A percentile compares a stretch with the other conserved stretches of the same genome.
phyloP scores from a whole-genome alignment of 1,140 invertebrate species.

The Chelonus insularis region DNA sequence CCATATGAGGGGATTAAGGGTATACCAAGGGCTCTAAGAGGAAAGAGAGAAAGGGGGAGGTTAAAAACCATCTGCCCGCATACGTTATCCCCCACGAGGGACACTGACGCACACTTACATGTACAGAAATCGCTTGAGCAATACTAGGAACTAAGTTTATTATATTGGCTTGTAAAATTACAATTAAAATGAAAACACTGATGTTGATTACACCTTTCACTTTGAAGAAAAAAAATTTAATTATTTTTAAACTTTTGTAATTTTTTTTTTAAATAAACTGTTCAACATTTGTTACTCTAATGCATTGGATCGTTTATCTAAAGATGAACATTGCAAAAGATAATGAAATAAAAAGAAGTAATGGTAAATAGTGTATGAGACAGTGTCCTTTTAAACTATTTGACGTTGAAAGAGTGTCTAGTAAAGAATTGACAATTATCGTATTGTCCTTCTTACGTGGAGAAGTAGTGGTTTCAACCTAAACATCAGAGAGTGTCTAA shows the following conservation, averaged over 20 bases:
- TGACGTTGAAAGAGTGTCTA: constrained; percentile 29
- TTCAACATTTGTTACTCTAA: too few relatives aligned
- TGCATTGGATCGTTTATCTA: too few relatives aligned
- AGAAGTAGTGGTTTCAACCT: constrained; percentile 13
- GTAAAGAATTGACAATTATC: constrained; percentile 30
- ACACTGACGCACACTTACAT: constrained; percentile 32
- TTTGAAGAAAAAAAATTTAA: too few relatives aligned
- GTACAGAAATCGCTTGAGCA: too few relatives aligned
- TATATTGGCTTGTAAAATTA: too few relatives aligned
- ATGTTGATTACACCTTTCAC: too few relatives aligned
- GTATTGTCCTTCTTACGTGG: constrained; percentile 24
- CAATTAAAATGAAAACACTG: too few relatives aligned
- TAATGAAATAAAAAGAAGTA: not conserved
- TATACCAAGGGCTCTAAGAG: not conserved
- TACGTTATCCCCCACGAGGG: constrained; percentile 44
- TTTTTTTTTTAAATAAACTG: too few relatives aligned
- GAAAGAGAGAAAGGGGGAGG: constrained; percentile 24
- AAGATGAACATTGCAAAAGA: too few relatives aligned
- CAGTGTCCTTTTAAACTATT: constrained; percentile 20
- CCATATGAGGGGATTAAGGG: constrained; percentile 9
- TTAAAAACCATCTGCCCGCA: constrained; percentile 52
- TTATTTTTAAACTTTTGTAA: too few relatives aligned
- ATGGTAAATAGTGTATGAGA: constrained; percentile 2
- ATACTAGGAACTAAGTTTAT: too few relatives aligned
- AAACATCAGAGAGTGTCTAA: constrained; percentile 2